Base-by-base conservation (phyloP, 2,888 invertebrate species). In the Papilio protenor region DNA sequence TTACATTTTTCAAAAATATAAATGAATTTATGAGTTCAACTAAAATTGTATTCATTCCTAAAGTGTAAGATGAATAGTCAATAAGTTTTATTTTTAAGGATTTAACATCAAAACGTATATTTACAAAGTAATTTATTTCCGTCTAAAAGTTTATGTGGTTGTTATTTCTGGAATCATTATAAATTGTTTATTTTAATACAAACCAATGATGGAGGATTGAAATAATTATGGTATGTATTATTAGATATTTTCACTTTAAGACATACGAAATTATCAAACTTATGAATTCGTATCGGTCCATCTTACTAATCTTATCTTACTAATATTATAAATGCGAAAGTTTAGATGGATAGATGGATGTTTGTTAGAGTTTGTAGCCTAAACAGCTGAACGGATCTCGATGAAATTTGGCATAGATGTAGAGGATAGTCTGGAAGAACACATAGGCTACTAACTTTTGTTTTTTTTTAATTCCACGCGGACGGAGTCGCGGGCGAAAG, bases 1-100 rank as follows among this genome's bases (percentile, higher is more conserved):
- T 80, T 80, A 79, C 80, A 77, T 82, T 81, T 81, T 73, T 16
- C 8, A 1, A 57, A 79, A 81, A 81, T 80, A 80, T 81, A 81
- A 79, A 79, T 73, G 81, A 66, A 77, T 80, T 80, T 78, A 79
- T 78, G 64, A 72, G 57, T 64, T 18, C 66, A 77, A 74, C 66
- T 47, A 16, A 57, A 75, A 72, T 78, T 40, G 57, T 77, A 69
- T 80, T 80, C 81, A 81, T 81, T 81, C 81, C 81, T 80, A 79
- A 74, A 66, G 45, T 72, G 59, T 81, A 80, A 81, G 76, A 75
- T 72, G 49, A 76, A 52, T 33, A 77, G 21, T 21, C 8, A 18
- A 12, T 57, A 23, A 49, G 47, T 47, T 16, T 47, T 73, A 27
- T 40, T 33, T 73, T 12, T 52, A 18, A 69, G n/a, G n/a, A n/a